Base-by-base conservation (phyloP, 2,888 invertebrate species). In the Ptychoptera albimana region DNA sequence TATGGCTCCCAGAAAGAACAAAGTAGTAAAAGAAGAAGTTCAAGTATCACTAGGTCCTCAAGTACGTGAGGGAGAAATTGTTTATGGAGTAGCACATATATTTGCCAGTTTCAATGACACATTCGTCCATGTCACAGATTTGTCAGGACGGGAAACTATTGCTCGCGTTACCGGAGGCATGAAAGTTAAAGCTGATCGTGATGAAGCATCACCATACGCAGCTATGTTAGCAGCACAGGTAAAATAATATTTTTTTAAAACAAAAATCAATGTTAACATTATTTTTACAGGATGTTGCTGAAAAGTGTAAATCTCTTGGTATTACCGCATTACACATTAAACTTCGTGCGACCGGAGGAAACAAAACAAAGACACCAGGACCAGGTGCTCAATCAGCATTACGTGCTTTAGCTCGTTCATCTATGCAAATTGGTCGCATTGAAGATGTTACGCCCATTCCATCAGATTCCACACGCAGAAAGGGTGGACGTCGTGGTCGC, bases 181-280 rank as follows among this genome's bases (percentile, higher is more conserved):
- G 98, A 98, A 98, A 73, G 98, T 99, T 39, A 98, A 98, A 72
- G 98, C 98, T 56, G 98, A 99, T 73, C 83, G 98, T 74, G 98
- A 98, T 70, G 98, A 98, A 71, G 93, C 98, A 51, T 97, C 97
- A 39, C 98, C 98, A 40, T 99, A 98, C 64, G 98, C 98, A 59
- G 98, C 98, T 79, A 99, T 98, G 98, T 92, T 98, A 72, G 98
- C 98, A 56, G 97, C 97, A 53, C 97, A 98, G 76, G 87, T 87
- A 68, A 60, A 15, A 35, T 7, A 15, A 15, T n/a, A 23, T 23
- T 23, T 7, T 23, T 3, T 23, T 23, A 23, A 23, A 23, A 23
- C 3, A 23, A 23, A 23, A 23, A 23, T 5, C 7, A 23, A 23
- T 23, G 23, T 23, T 3, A 23, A 23, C 23, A 9, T 46, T 37